phyloP scores from a whole-genome alignment of 2,888 invertebrate genomes.

The Allacma fusca region DNA sequence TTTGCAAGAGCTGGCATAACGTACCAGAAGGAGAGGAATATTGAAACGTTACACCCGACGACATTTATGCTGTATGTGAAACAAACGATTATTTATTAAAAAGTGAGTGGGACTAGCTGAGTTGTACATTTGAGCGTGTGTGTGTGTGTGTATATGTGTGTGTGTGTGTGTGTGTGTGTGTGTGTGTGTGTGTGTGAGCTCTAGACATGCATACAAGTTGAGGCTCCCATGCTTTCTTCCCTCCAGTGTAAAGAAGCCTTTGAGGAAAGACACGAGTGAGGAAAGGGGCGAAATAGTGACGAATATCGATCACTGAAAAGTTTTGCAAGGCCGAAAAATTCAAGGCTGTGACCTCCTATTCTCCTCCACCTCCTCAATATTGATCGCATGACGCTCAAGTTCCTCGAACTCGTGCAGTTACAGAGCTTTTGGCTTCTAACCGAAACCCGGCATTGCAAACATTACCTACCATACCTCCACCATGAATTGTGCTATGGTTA shows the following conservation, averaged over 20 bases:
- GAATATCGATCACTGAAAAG: conserved; percentile 53
- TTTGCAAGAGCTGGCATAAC: conserved; percentile 1
- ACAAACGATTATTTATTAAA: conserved; percentile 2
- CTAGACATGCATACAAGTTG: background rate
- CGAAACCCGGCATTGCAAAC: conserved; percentile 27
- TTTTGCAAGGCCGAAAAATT: conserved; percentile 57
- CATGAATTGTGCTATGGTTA: background rate
- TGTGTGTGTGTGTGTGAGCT: too few relatives aligned
- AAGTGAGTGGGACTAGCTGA: background rate
- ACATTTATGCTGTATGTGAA: background rate
- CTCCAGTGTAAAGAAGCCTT: background rate
- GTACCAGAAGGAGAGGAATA: background rate
- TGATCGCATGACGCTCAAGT: conserved; percentile 56
- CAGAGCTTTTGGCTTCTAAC: conserved; percentile 10
- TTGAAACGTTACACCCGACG: background rate
- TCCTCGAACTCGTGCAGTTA: conserved; percentile 56
- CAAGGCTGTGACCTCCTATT: conserved; percentile 61
- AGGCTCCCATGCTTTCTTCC: background rate
- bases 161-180: too few relatives aligned
- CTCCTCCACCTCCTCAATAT: conserved; percentile 61
- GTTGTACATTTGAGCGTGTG: too few relatives aligned
- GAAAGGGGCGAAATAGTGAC: conserved; percentile 43
- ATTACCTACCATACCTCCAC: conserved; percentile 38
- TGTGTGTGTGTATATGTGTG: too few relatives aligned
- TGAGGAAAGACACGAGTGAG: conserved; percentile 8